phyloP scores from a whole-genome alignment of 2,888 invertebrate species.

The Byasa hedistus region DNA sequence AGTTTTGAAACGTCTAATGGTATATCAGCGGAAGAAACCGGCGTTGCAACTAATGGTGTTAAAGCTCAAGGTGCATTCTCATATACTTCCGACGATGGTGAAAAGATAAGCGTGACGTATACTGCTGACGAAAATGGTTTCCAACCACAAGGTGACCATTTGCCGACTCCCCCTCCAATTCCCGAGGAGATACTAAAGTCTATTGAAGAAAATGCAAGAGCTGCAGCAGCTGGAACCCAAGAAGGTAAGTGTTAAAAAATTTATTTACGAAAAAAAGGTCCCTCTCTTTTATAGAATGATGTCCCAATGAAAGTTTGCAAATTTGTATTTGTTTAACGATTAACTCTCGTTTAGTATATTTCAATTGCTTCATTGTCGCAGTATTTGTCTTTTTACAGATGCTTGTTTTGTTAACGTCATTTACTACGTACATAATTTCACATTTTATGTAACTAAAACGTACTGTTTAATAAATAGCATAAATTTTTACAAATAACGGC shows the following conservation, averaged over 20 bases:
- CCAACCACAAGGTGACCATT: slow-evolving; percentile 64
- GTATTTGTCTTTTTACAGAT: no score
- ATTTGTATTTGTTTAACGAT: no score
- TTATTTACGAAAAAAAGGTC: no score
- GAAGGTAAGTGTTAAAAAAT: slow-evolving; percentile 60
- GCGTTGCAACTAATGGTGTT: slow-evolving; percentile 68
- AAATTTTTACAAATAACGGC: no score
- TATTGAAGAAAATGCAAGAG: slow-evolving; percentile 66
- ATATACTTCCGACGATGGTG: slow-evolving; percentile 71
- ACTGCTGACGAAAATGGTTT: slow-evolving; percentile 75
- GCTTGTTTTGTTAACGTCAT: no score
- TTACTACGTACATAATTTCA: no score
- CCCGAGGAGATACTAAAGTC: slow-evolving; percentile 70
- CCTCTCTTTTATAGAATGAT: no score
- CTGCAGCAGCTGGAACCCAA: slow-evolving; percentile 71
- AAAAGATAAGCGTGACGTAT: slow-evolving; percentile 62
- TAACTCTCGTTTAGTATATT: no score
- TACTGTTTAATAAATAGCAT: no score
- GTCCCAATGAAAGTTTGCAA: no score
- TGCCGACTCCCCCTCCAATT: slow-evolving; percentile 71
- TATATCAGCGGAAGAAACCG: slow-evolving; percentile 70
- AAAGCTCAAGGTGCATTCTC: slow-evolving; percentile 67
- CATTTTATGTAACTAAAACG: no score
- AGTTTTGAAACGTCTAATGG: slow-evolving; percentile 73
- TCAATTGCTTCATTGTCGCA: no score